These are phyloP conservation scores for Pardosa pseudoannulata DNA, from an alignment of 2,888 invertebrate species.

Conservation along the genomic window DNA sequence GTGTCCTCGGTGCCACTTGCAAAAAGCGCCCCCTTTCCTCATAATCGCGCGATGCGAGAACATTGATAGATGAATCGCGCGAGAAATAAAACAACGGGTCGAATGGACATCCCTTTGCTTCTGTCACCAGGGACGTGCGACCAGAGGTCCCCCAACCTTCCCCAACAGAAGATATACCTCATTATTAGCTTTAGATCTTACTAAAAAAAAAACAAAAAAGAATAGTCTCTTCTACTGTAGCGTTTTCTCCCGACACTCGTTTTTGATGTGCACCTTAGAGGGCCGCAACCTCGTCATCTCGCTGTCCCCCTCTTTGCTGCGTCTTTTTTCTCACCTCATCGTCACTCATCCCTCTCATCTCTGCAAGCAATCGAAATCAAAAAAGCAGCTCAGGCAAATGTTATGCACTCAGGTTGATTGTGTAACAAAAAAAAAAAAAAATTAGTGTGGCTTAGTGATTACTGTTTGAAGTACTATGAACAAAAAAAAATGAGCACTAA, in stretches of 20 bases:
- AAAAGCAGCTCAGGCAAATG: slow-evolving; percentile 72
- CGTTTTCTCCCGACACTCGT: slow-evolving; percentile 71
- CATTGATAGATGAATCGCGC: neutral
- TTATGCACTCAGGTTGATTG: slow-evolving; percentile 72
- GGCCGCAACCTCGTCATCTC: slow-evolving; percentile 46
- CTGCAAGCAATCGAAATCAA: slow-evolving; percentile 72
- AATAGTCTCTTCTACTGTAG: slow-evolving; percentile 72
- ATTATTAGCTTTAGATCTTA: slow-evolving; percentile 62
- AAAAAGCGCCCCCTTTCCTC: neutral
- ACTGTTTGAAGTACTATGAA: slow-evolving; percentile 66
- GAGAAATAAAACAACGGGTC: neutral
- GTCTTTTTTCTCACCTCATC: slow-evolving; percentile 55
- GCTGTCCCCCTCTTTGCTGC: slow-evolving; percentile 20
- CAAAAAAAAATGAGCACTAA: slow-evolving; percentile 71
- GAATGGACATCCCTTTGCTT: neutral
- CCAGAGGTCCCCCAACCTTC: slow-evolving; percentile 27
- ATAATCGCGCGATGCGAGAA: neutral
- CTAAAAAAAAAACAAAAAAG: slow-evolving; percentile 23
- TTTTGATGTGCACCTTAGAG: slow-evolving; percentile 71
- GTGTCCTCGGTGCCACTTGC: neutral
- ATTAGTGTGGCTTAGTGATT: slow-evolving; percentile 71
- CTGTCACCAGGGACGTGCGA: neutral
- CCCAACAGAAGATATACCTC: slow-evolving; percentile 68
- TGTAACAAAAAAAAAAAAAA: slow-evolving; percentile 68
- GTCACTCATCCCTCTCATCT: slow-evolving; percentile 69